Evolutionary conservation across 1,140 invertebrate genomes (phyloP), one percentile per base, ranked within the genome.

Genomic region (Hycleus phaleratus): DNA sequence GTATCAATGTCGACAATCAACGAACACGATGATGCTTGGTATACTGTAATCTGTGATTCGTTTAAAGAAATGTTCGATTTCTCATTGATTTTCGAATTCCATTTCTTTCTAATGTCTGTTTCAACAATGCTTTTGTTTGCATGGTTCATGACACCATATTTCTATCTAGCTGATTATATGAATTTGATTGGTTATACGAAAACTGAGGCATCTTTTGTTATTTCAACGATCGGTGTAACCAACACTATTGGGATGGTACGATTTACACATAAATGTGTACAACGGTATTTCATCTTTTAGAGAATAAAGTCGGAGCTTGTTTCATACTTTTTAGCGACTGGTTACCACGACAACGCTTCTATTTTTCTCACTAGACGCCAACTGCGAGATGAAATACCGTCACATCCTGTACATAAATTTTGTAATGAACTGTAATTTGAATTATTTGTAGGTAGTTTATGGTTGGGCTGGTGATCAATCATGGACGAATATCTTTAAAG

Each of bases 61-160:
- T 74, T 89, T 40, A 81, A 82, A 56, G 83, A 85, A 48, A 84
- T 91, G 73, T 80, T 85, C 73, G 89, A 92, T 72, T 85, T 90
- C 59, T 82, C 85, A n/a, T 82, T 91, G 71, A 90, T 93, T 69
- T 76, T 84, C 67, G 87, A 89, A 68, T 74, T 85, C 38, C 86
- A 88, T 56, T 94, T 92, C 70, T 77, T 90, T 46, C 76, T 93
- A 5, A 84, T 93, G 62, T 88, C 87, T 49, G 61, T 93, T 1
- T 88, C 89, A 3, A 94, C 91, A 56, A 85, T 93, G 61, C 80
- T 93, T 39, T 77, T 94, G 12, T 93, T 93, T 73, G 86, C 85
- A 63, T 95, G 89, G 87, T 92, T 92, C 71, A 92, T 93, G 64
- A 87, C 93, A 47, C 90, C 90, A 38, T 94, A 95, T 76, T 89